Conservation (phyloP, 2,888 invertebrate genomes). For the Lepidocyrtoides sp. region DNA sequence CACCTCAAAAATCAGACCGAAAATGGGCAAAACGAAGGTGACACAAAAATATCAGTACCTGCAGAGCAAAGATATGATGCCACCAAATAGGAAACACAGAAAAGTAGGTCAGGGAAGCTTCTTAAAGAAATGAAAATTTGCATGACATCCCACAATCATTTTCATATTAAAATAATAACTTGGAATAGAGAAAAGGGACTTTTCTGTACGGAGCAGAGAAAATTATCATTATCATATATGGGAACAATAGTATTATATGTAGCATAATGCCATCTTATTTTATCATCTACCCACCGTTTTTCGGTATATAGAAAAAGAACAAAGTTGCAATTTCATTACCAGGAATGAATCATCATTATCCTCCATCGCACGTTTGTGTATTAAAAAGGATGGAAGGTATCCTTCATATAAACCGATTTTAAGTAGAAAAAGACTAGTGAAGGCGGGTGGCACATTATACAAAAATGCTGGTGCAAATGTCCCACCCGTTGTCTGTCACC, state of each 20-base stretch:
- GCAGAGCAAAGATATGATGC: neutral
- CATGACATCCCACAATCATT: slow-evolving; percentile 67
- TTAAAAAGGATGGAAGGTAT: too few species aligned
- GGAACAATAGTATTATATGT: too few species aligned
- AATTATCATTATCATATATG: too few species aligned
- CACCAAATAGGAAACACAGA: neutral
- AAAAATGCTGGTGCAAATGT: neutral
- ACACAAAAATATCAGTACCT: too few species aligned
- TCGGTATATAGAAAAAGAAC: neutral
- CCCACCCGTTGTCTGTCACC: slow-evolving; percentile 32
- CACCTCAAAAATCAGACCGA: neutral
- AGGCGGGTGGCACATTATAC: neutral
- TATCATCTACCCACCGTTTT: neutral
- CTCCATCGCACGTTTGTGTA: neutral
- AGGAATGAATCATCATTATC: neutral
- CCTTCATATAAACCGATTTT: too few species aligned
- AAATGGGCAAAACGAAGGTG: neutral
- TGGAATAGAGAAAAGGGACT: neutral
- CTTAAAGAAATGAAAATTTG: slow-evolving; percentile 53
- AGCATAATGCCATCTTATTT: too few species aligned
- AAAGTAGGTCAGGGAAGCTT: slow-evolving; percentile 55
- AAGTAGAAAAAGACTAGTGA: neutral
- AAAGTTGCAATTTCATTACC: slow-evolving; percentile 31
- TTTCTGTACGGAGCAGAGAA: neutral
- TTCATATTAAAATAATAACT: slow-evolving; percentile 13